Evolutionary conservation across 2,113 vertebrate genomes (phyloP), one percentile per base, ranked within the genome.

Genomic region (Solea senegalensis): DNA sequence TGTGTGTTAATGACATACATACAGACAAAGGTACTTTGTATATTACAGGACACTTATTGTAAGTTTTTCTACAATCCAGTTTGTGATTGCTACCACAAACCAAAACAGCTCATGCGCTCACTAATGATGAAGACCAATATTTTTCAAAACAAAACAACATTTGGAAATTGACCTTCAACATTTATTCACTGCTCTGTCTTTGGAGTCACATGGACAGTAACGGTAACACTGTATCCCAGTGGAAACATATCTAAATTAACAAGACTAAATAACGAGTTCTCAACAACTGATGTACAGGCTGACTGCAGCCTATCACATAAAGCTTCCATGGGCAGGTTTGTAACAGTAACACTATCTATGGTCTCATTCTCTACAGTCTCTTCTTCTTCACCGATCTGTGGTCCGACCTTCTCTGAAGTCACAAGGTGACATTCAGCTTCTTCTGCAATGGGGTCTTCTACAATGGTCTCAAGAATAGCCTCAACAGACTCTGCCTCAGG

Each of bases 261-360:
- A 2, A 71, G 68, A 4, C 34, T 52, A 7, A 50, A 75, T 0
- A 16, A 45, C 7, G 78, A 83, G 16, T 82, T 65, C 45, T 55
- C 64, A 51, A 87, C 54, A 46, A 55, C 59, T 11, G 72, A 65
- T 14, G 44, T 46, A 44, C 86, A 89, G 4, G 52, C 67, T 5
- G 68, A 78, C 60, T 72, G 73, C 63, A 90, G 6, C n/a, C 51
- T 27, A 13, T n/a, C 34, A n/a, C 69, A 44, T 46, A 86, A 44
- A 52, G 13, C 54, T 1, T 71, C 51, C 15, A 80, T 55, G 12
- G 57, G 40, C 28, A 15, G 8, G 8, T 13, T 49, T 12, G 9
- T 64, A n/a, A 26, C 28, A 5, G 48, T 7, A 10, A 4, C 14
- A 48, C 45, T 12, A 13, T 9, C 10, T 3, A 13, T 3, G 7